A percentile compares a stretch with the other conserved stretches of the same genome.
Conservation (phyloP, 2,888 invertebrate genomes). For the Clepsis dumicolana region DNA sequence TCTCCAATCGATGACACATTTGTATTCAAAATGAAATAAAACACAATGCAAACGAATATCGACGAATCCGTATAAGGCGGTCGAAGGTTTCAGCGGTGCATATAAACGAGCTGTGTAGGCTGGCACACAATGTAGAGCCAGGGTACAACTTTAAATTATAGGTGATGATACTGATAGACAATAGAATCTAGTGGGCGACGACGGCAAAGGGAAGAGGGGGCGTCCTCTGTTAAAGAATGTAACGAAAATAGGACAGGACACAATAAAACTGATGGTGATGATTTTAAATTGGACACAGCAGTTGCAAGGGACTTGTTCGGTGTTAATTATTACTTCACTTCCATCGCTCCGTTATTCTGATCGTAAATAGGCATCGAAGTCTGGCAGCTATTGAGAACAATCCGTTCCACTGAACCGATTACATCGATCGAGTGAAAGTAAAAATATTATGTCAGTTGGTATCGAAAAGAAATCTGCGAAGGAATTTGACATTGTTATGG, state of each 20-base stretch:
- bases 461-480: constrained; percentile 40
- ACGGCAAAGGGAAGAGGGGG: constrained; percentile 44
- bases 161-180: constrained; percentile 47
- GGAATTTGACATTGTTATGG: constrained; percentile 4
- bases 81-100: constrained; percentile 65
- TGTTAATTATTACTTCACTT: constrained; percentile 29
- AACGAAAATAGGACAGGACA: constrained; percentile 49
- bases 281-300: not conserved
- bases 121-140: constrained; percentile 43
- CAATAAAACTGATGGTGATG: not conserved
- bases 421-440: constrained; percentile 56
- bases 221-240: constrained; percentile 52
- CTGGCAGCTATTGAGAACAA: constrained; percentile 48
- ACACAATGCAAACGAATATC: constrained; percentile 52
- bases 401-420: constrained; percentile 53
- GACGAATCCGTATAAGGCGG: constrained; percentile 58
- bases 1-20: constrained; percentile 44
- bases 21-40: constrained; percentile 58
- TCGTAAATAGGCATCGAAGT: constrained; percentile 25
- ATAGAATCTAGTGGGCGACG: constrained; percentile 56
- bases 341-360: constrained; percentile 5
- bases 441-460: constrained; percentile 41
- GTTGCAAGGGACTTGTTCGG: not conserved
- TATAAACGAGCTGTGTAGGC: constrained; percentile 69
- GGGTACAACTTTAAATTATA: constrained; percentile 44